Percentiles rank a stretch among this genome's conserved stretches.
Conservation (phyloP, 2,113 vertebrate species). For the Grammatotria lemairii region DNA sequence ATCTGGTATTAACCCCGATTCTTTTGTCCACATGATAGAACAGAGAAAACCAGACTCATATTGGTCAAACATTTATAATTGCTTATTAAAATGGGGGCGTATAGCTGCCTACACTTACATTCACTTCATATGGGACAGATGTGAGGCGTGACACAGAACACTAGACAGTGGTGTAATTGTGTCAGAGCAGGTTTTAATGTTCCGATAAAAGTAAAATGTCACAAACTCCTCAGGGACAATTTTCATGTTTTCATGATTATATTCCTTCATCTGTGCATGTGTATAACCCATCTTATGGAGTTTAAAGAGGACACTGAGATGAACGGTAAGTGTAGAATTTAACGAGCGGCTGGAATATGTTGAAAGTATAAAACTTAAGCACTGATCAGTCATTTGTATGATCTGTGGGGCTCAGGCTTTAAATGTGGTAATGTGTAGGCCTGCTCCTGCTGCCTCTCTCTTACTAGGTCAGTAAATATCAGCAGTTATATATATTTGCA, state of each 20-base stretch:
- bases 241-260: neutral
- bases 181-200: neutral
- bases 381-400: neutral
- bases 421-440: neutral
- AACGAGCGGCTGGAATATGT: neutral
- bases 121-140: neutral
- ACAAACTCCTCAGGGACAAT: neutral
- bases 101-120: accelerated
- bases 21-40: too few species aligned
- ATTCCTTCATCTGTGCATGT: neutral
- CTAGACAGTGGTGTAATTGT: neutral
- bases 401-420: neutral
- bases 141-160: neutral
- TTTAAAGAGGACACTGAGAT: neutral
- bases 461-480: neutral
- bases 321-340: accelerated
- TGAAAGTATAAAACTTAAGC: accelerated
- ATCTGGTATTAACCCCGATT: accelerated
- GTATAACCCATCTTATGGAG: accelerated
- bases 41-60: too few species aligned
- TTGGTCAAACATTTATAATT: too few species aligned
- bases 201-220: neutral
- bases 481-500: neutral
- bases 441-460: neutral
- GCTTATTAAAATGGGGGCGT: neutral